These are phyloP conservation scores for Lagocephalus sceleratus DNA, from an alignment of 2,797 vertebrate genomes.

Conservation along the genomic window DNA sequence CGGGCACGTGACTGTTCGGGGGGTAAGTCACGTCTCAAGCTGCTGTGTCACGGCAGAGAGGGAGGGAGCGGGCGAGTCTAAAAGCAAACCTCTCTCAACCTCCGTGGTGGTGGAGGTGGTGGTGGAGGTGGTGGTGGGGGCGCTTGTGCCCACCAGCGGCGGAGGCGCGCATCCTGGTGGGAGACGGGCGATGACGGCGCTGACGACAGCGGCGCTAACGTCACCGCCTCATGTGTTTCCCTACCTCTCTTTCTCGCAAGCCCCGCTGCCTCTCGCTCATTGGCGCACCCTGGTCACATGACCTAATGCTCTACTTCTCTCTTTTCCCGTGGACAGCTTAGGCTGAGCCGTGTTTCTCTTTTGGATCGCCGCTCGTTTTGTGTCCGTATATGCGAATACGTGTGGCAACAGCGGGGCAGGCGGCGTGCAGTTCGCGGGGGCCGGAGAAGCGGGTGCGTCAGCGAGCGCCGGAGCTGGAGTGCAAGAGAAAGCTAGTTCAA, in stretches of 20 bases:
- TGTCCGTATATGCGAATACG: constrained; percentile 45
- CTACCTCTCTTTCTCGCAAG: constrained; percentile 51
- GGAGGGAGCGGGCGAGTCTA: constrained; percentile 32
- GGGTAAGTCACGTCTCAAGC: constrained; percentile 46
- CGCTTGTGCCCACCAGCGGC: constrained; percentile 52
- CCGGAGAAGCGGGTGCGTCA: constrained; percentile 41
- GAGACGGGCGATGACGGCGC: constrained; percentile 44
- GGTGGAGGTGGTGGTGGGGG: constrained; percentile 34
- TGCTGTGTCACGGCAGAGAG: constrained; percentile 61
- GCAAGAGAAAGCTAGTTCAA: constrained; percentile 38
- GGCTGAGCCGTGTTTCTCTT: constrained; percentile 65
- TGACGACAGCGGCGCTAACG: constrained; percentile 51
- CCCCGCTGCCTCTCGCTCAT: constrained; percentile 52
- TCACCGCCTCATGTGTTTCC: constrained; percentile 66
- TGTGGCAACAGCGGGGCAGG: constrained; percentile 47
- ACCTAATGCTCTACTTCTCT: constrained; percentile 65
- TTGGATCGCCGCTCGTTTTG: constrained; percentile 61
- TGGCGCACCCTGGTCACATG: constrained; percentile 61
- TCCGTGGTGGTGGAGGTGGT: constrained; percentile 40
- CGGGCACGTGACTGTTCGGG: constrained; percentile 35
- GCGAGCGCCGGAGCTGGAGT: constrained; percentile 45
- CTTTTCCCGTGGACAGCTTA: constrained; percentile 59
- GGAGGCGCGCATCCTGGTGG: constrained; percentile 46
- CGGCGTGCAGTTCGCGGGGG: constrained; percentile 46
- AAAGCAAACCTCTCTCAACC: constrained; percentile 42